Evolutionary conservation across 2,113 vertebrate species (phyloP), one percentile per base, ranked within the genome.

Genomic region (Syngnathus typhle): DNA sequence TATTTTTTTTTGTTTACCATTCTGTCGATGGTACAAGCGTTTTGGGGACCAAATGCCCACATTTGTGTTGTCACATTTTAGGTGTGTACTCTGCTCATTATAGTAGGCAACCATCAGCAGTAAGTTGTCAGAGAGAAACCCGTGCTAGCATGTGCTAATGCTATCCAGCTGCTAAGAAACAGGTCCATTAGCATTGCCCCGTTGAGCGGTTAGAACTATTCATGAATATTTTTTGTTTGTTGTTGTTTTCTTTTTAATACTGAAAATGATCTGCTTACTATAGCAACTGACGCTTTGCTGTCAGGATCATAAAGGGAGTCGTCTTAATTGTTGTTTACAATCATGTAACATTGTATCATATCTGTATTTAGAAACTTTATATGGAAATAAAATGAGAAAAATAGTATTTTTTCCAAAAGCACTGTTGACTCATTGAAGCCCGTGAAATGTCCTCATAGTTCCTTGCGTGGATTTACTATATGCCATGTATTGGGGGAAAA

Each of bases 231-330:
- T 8, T 11, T 23, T n/a, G 8, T 60, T 4, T 21, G 41, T 60
- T 18, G 11, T 37, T 19, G 19, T 23, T 16, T 1, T 41, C 18
- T 55, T 54, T 23, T 52, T 41, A 32, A 41, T 21, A n/a, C 4
- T 39, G 39, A 23, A 43, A n/a, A 38, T 60, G 1, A 9, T n/a
- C 18, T 23, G 10, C 16, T 65, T n/a, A 46, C 43, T 23, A 10
- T 71, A 51, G 62, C n/a, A 51, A 60, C 54, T 4, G 23, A 32
- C 12, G 54, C 13, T 56, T 32, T 13, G 19, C 19, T 62, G 67
- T 60, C 19, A 18, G n/a, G 19, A 66, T 56, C 49, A 54, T 19
- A 52, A 70, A 70, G 69, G 69, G 69, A 70, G 41, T 54, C 38
- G 36, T 56, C 13, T 56, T 21, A 27, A 4, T 32, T 56, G 10